Evolutionary conservation across 2,888 invertebrate genomes (phyloP).

Genomic region (Octonoba sinensis): DNA sequence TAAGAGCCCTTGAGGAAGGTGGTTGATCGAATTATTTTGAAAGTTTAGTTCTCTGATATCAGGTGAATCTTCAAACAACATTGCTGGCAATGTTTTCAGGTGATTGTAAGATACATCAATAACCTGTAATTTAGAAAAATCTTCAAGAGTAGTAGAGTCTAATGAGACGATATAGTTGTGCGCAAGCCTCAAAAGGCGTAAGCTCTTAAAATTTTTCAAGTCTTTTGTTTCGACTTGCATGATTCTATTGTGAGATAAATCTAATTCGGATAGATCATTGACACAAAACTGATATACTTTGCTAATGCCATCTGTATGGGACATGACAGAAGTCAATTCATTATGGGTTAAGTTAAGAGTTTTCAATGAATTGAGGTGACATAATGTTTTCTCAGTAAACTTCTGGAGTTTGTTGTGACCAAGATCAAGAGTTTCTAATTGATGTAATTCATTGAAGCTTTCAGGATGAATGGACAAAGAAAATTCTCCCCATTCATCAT

Average conservation of each 20-base stretch:
- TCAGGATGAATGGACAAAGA: slow-evolving; percentile 67
- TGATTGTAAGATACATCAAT: slow-evolving; percentile 90
- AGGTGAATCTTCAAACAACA: slow-evolving; percentile 82
- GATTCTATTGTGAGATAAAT: slow-evolving; percentile 82
- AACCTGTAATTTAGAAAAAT: slow-evolving; percentile 82
- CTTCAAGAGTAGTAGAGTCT: slow-evolving; percentile 81
- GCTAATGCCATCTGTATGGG: slow-evolving; percentile 74
- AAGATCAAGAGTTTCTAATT: slow-evolving; percentile 66
- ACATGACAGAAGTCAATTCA: slow-evolving; percentile 82
- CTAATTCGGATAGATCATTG: slow-evolving; percentile 73
- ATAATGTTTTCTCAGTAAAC: slow-evolving; percentile 78
- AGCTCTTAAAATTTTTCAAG: slow-evolving; percentile 79
- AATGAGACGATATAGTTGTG: slow-evolving; percentile 78
- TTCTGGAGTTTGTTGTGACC: slow-evolving; percentile 67
- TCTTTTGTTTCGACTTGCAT: slow-evolving; percentile 81
- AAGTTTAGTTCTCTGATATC: slow-evolving; percentile 88
- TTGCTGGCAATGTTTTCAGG: slow-evolving; percentile 84
- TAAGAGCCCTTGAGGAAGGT: slow-evolving; percentile 86
- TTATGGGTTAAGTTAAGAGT: slow-evolving; percentile 82
- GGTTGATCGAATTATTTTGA: slow-evolving; percentile 91
- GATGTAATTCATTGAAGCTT: slow-evolving; percentile 66
- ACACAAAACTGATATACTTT: slow-evolving; percentile 64
- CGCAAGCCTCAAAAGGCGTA: slow-evolving; percentile 78
- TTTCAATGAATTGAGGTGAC: slow-evolving; percentile 73
- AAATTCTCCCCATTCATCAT: slow-evolving; percentile 82